Evolutionary conservation across 2,113 vertebrate genomes (phyloP).

Genomic region (Mesembrinibis cayennensis): DNA sequence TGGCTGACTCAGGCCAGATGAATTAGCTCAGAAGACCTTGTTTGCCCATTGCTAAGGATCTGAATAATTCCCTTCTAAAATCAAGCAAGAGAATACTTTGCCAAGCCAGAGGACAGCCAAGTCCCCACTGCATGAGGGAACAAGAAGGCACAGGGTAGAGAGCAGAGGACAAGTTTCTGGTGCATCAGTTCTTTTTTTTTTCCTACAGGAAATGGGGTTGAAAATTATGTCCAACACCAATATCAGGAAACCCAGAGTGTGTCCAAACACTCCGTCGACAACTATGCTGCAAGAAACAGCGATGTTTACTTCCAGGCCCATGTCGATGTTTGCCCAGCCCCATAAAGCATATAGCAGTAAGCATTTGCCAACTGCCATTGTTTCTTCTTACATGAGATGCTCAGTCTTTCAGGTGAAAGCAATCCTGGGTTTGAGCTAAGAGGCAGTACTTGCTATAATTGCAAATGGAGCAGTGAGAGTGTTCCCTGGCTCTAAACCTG

Average conservation of each 20-base stretch:
- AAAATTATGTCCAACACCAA: constrained; percentile 67
- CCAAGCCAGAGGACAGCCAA: background rate
- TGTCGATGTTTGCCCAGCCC: background rate
- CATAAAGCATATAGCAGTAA: background rate
- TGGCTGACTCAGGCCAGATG: background rate
- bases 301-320: background rate
- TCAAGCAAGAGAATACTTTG: background rate
- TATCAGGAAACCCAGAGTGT: constrained; percentile 60
- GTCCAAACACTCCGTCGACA: background rate
- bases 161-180: background rate
- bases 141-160: background rate
- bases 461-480: background rate
- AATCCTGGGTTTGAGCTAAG: background rate
- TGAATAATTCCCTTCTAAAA: background rate
- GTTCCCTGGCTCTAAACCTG: background rate
- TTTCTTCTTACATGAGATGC: background rate
- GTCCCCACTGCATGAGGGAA: background rate
- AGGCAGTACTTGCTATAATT: background rate
- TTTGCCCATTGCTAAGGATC: background rate
- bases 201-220: constrained; percentile 60
- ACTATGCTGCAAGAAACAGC: background rate
- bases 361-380: background rate
- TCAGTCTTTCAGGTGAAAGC: background rate
- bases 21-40: background rate
- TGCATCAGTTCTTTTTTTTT: background rate